Conservation (phyloP, 2,888 invertebrate genomes). For the Teinopalpus imperialis region DNA sequence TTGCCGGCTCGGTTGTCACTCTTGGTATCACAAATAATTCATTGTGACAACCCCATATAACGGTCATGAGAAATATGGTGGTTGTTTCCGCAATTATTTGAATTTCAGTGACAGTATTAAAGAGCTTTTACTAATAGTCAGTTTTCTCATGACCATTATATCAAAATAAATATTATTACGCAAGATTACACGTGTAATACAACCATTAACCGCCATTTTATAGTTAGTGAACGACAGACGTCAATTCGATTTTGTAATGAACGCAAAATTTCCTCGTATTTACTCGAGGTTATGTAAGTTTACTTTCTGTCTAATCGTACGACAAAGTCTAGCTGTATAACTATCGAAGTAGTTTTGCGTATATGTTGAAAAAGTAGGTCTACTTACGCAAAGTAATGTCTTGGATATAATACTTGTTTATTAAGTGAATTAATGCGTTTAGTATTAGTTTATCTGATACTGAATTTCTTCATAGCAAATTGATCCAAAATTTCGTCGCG, state of each 20-base stretch:
- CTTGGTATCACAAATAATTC: too few relatives aligned
- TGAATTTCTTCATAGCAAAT: too few relatives aligned
- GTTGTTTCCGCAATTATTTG: too few relatives aligned
- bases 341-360: not conserved
- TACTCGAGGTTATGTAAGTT: conserved; percentile 11
- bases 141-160: conserved; percentile 7
- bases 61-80: too few relatives aligned
- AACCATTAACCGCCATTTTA: conserved; percentile 3
- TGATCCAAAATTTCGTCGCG: too few relatives aligned
- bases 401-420: too few relatives aligned
- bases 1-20: too few relatives aligned
- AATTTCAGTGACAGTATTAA: not conserved
- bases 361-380: conserved; percentile 14
- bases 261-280: conserved; percentile 9
- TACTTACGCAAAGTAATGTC: conserved; percentile 12
- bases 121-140: conserved; percentile 1
- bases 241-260: conserved; percentile 14
- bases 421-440: too few relatives aligned
- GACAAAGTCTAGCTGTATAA: conserved; percentile 3
- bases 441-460: too few relatives aligned
- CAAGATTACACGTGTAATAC: conserved; percentile 15
- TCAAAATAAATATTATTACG: conserved; percentile 3
- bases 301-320: conserved; percentile 11
- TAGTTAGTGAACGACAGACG: conserved; percentile 1
- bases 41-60: too few relatives aligned